Evolutionary conservation across 64 coral and sea anemone species (phyloP).

Genomic region (Pachyseris speciosa): DNA sequence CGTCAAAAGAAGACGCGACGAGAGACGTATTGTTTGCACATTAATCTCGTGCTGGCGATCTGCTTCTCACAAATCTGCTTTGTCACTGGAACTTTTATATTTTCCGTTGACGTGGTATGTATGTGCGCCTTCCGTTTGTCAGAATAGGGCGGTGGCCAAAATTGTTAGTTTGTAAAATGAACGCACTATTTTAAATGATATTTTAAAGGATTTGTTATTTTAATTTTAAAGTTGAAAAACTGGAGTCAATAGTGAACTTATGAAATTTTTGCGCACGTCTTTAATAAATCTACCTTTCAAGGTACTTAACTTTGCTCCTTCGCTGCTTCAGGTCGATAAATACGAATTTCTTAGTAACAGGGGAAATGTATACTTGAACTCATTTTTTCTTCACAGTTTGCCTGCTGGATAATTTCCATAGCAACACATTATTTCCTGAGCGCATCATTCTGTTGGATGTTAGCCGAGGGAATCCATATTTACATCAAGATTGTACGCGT

Average conservation of each 20-base stretch:
- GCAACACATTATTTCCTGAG: conserved; percentile 90
- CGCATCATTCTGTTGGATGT: conserved; percentile 92
- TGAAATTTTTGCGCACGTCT: no score
- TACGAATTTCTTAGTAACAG: not conserved
- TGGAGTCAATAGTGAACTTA: no score
- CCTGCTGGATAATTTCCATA: conserved; percentile 77
- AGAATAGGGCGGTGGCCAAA: no score
- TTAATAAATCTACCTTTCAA: no score
- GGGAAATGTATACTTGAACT: no score
- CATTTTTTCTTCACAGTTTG: conserved; percentile 20
- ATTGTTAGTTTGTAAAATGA: no score
- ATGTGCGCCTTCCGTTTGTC: no score
- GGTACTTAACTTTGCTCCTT: not conserved
- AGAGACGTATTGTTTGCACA: conserved; percentile 78
- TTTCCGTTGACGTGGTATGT: conserved; percentile 68
- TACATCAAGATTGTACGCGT: conserved; percentile 94
- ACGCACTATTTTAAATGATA: no score
- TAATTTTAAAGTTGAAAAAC: no score
- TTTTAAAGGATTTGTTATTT: no score
- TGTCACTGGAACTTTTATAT: conserved; percentile 68
- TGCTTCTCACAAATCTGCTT: conserved; percentile 81
- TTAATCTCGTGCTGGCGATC: conserved; percentile 87
- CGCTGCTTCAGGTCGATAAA: not conserved
- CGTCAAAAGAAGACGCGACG: conserved; percentile 65
- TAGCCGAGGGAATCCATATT: conserved; percentile 91